These are phyloP conservation scores for Aldrovandia affinis DNA, from an alignment of 2,797 vertebrate genomes.

Conservation along the genomic window DNA sequence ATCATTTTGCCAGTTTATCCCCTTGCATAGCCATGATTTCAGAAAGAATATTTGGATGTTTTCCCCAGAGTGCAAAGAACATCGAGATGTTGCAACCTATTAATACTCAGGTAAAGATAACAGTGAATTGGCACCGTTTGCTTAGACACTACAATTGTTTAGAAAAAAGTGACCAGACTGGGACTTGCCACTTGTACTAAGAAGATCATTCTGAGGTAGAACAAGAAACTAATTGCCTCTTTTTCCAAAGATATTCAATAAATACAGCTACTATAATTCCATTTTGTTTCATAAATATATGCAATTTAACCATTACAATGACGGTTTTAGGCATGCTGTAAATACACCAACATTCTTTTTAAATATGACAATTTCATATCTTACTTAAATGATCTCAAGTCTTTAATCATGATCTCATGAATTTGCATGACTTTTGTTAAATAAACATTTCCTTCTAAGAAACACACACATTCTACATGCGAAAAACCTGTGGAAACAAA, in stretches of 20 bases:
- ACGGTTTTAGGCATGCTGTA: constrained; percentile 14
- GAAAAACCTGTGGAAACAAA: background rate
- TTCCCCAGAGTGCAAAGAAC: background rate
- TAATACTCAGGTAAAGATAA: background rate
- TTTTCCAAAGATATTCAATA: background rate
- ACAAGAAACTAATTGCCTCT: constrained; percentile 4
- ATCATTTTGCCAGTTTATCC: constrained; percentile 31
- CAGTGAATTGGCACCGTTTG: background rate
- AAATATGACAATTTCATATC: background rate
- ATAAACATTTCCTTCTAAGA: background rate
- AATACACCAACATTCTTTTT: background rate
- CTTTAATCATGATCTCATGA: background rate
- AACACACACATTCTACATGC: background rate
- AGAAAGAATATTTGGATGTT: constrained; percentile 30
- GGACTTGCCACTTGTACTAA: background rate
- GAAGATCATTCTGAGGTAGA: constrained; percentile 23
- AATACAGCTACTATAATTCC: background rate
- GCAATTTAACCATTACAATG: background rate
- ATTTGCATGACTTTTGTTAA: background rate
- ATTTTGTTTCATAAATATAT: background rate
- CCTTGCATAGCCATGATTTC: constrained; percentile 70
- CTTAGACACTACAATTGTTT: background rate
- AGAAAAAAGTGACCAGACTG: constrained; percentile 44
- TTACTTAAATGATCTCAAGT: background rate
- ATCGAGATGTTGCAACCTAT: background rate